A percentile compares a stretch with the other conserved stretches of the same genome.
These are phyloP conservation scores for Pyrgilauda ruficollis DNA, from an alignment of 2,113 vertebrate species.

Conservation along the genomic window DNA sequence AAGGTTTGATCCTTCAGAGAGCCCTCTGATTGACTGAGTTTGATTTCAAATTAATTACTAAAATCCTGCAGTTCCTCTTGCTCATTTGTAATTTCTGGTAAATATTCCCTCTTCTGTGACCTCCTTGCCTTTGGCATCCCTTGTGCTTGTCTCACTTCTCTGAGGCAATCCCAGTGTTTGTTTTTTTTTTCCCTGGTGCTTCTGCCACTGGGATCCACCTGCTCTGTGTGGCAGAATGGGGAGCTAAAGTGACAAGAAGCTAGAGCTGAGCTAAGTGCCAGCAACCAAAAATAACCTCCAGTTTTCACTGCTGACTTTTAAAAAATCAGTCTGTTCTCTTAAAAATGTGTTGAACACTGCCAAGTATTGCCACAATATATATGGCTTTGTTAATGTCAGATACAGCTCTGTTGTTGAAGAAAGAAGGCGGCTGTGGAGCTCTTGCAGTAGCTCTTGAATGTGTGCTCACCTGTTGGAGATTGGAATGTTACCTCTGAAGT, in stretches of 20 bases:
- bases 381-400: not conserved
- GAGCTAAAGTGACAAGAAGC: not conserved
- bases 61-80: not conserved
- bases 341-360: not conserved
- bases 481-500: not conserved
- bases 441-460: not conserved
- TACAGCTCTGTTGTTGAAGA: not conserved
- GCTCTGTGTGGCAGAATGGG: not conserved
- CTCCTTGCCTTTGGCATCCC: not conserved
- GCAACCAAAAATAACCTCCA: constrained; percentile 12
- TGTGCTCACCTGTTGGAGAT: not conserved
- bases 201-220: not conserved
- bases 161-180: not conserved
- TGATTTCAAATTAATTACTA: not conserved
- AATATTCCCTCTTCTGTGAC: not conserved
- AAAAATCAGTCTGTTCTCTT: not conserved
- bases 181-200: not conserved
- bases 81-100: not conserved
- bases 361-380: not conserved
- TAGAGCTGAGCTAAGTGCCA: not conserved
- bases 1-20: not conserved
- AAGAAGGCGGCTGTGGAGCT: not conserved
- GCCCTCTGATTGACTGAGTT: not conserved
- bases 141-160: not conserved
- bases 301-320: not conserved